Evolutionary conservation across 2,113 vertebrate genomes (phyloP), one percentile per base, ranked within the genome.

Genomic region (Camelus dromedarius): DNA sequence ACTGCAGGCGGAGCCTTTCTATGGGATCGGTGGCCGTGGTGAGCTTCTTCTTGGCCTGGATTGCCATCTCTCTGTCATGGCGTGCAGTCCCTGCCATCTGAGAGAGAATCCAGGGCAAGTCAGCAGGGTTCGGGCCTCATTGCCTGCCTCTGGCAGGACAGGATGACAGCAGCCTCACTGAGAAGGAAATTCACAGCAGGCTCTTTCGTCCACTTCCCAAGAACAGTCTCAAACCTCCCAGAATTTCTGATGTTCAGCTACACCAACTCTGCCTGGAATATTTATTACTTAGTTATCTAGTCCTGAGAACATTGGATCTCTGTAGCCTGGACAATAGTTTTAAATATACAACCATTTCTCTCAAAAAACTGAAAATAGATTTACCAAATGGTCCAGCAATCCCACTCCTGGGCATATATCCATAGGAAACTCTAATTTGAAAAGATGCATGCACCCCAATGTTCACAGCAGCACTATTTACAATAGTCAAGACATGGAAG

Each of bases 61-160:
- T 93, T 0, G 98, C 98, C 99, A 99, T 99, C 77, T 99, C 99
- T 54, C 96, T 97, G 62, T 99, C 99, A 1, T 99, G 99, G 26
- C 99, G 99, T 0, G 99, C 98, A 0, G 99, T 99, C 20, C 99
- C 99, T 0, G 99, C 97, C 99, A 99, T 99, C 98, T 97, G 79
- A 46, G 95, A 96, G 0, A 94, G 75, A 96, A 38, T 0, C 11
- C 62, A 48, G 19, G 75, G 7, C n/a, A 3, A 0, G 7, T 83
- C 14, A 96, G 15, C 9, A 14, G 28, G 79, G n/a, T 6, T 42
- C 16, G 1, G 8, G 6, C 5, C n/a, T 66, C 5, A 0, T 1
- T 4, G 0, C 9, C 20, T 3, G 76, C 62, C 38, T 83, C 28
- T 20, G 62, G 38, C 35, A 9, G 7, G 3, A 12, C 13, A 62